A percentile compares a stretch with the other conserved stretches of the same genome.
phyloP scores from a whole-genome alignment of 1,140 invertebrate genomes.

The Zaprionus davidi region DNA sequence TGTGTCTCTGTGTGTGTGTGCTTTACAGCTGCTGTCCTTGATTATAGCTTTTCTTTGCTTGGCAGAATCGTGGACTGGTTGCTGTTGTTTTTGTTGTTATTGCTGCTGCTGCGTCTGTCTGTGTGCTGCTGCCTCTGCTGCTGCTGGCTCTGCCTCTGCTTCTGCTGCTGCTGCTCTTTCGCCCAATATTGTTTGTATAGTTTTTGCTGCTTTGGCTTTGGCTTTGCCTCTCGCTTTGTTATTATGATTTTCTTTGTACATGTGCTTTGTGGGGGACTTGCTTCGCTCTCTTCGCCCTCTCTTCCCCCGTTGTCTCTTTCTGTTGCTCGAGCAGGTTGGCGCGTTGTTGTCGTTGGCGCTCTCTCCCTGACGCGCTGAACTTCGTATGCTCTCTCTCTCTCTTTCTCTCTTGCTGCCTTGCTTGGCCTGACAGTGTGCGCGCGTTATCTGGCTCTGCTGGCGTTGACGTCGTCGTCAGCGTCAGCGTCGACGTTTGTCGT shows the following conservation, averaged over 20 bases:
- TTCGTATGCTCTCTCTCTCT: slow-evolving; percentile 38
- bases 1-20: slow-evolving; percentile 35
- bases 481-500: slow-evolving; percentile 16
- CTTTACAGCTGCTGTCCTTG: slow-evolving; percentile 69
- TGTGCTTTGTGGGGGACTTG: slow-evolving; percentile 51
- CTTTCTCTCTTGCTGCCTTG: slow-evolving; percentile 37
- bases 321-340: slow-evolving; percentile 36
- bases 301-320: slow-evolving; percentile 20
- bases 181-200: slow-evolving; percentile 37
- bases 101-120: slow-evolving; percentile 19
- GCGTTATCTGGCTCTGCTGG: slow-evolving; percentile 15
- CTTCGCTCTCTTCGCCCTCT: slow-evolving; percentile 14
- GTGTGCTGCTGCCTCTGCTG: slow-evolving; percentile 21
- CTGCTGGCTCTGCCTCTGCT: slow-evolving; percentile 15
- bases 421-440: slow-evolving; percentile 1
- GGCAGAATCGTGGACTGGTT: slow-evolving; percentile 52
- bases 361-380: slow-evolving; percentile 18
- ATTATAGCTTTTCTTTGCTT: slow-evolving; percentile 76
- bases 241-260: slow-evolving; percentile 72
- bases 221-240: slow-evolving; percentile 67
- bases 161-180: slow-evolving; percentile 29
- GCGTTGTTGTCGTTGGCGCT: slow-evolving; percentile 19
- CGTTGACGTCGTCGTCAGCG: slow-evolving; percentile 14
- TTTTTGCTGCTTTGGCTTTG: slow-evolving; percentile 29
- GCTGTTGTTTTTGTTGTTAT: slow-evolving; percentile 30